These are phyloP conservation scores for Scelioninae gen. 1 DNA, from an alignment of 2,888 invertebrate species.

Conservation along the genomic window DNA sequence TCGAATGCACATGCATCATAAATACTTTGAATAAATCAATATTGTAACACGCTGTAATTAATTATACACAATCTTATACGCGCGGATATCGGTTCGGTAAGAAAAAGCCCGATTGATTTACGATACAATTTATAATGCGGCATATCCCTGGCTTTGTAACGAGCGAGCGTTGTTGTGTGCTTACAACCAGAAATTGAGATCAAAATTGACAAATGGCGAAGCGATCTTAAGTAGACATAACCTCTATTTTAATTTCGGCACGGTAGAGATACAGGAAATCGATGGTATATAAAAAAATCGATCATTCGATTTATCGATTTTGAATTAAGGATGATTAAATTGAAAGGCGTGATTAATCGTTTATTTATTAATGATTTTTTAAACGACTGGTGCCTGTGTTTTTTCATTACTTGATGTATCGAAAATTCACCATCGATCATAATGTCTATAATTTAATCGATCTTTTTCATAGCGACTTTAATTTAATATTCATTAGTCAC, in stretches of 20 bases:
- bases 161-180: conserved; percentile 32
- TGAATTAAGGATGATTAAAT: conserved; percentile 16
- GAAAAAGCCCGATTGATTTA: conserved; percentile 59
- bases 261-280: conserved; percentile 31
- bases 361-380: not conserved
- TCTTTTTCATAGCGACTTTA: no score
- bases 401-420: no score
- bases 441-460: not conserved
- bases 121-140: conserved; percentile 54
- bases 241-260: conserved; percentile 51
- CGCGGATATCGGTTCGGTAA: conserved; percentile 12
- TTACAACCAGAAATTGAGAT: conserved; percentile 42
- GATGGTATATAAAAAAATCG: conserved; percentile 6
- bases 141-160: conserved; percentile 37
- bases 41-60: conserved; percentile 66
- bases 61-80: conserved; percentile 54
- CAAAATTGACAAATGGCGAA: conserved; percentile 55
- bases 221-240: conserved; percentile 50
- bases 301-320: conserved; percentile 16
- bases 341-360: not conserved
- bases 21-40: conserved; percentile 68
- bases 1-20: conserved; percentile 60
- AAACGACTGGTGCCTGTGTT: not conserved
- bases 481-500: no score
- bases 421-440: no score